Evolutionary conservation across 2,113 vertebrate genomes (phyloP).

Genomic region (Salminus brasiliensis): DNA sequence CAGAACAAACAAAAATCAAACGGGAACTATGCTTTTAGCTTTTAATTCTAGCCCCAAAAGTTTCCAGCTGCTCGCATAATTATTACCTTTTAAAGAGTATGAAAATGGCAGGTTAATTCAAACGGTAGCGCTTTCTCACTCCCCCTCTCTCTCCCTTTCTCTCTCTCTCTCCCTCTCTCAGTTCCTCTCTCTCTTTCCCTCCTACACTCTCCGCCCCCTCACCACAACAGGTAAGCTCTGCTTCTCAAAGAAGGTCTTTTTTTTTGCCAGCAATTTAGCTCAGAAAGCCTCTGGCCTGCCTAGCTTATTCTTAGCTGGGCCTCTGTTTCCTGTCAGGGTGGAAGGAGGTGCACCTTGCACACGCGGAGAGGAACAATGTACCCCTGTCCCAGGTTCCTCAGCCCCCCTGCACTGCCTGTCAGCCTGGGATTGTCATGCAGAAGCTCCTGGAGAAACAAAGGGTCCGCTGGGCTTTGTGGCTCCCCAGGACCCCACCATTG

Average conservation of each 20-base stretch:
- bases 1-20: slow-evolving; percentile 67
- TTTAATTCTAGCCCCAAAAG: slow-evolving; percentile 66
- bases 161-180: slow-evolving; percentile 51
- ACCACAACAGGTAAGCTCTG: slow-evolving; percentile 55
- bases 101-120: slow-evolving; percentile 74
- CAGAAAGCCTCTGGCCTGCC: slow-evolving; percentile 62
- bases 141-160: slow-evolving; percentile 37
- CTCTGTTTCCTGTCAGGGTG: slow-evolving; percentile 64
- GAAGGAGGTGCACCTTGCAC: slow-evolving; percentile 63
- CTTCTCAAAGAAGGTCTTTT: slow-evolving; percentile 48
- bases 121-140: slow-evolving; percentile 55
- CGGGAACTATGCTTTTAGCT: slow-evolving; percentile 63
- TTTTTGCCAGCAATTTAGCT: slow-evolving; percentile 65
- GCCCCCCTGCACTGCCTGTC: slow-evolving; percentile 68
- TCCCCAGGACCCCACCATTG: slow-evolving; percentile 72
- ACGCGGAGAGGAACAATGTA: slow-evolving; percentile 71
- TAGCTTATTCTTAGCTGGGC: slow-evolving; percentile 50
- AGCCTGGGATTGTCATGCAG: slow-evolving; percentile 78
- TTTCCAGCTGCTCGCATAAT: slow-evolving; percentile 76
- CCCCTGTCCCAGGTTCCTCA: slow-evolving; percentile 62
- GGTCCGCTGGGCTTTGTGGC: slow-evolving; percentile 65
- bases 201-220: slow-evolving; percentile 53
- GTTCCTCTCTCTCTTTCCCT: slow-evolving; percentile 58
- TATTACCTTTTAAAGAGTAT: slow-evolving; percentile 70
- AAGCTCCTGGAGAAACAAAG: slow-evolving; percentile 73